Conservation (phyloP, 2,888 invertebrate species). For the Drosophila subsilvestris region DNA sequence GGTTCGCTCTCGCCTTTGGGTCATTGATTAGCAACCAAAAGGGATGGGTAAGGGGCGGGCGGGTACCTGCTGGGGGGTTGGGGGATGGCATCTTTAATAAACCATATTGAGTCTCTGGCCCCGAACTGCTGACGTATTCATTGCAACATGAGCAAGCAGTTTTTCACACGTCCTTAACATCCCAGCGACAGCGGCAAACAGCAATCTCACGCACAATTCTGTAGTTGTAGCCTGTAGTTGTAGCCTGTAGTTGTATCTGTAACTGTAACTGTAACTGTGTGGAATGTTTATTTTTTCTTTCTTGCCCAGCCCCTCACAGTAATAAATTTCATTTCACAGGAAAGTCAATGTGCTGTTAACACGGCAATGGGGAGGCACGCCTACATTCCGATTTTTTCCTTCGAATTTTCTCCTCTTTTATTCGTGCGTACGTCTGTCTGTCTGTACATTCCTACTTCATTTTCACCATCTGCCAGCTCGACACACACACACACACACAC, state of each 20-base stretch:
- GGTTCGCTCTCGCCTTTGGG: constrained; percentile 3
- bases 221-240: constrained; percentile 4
- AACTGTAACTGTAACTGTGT: constrained; percentile 17
- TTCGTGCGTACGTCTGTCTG: neutral
- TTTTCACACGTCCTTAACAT: constrained; percentile 57
- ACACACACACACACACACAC: constrained; percentile 21
- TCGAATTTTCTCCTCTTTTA: constrained; percentile 26
- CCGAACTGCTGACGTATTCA: constrained; percentile 57
- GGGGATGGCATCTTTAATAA: constrained; percentile 60
- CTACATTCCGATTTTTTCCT: constrained; percentile 9
- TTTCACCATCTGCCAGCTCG: constrained; percentile 33
- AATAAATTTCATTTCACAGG: constrained; percentile 71
- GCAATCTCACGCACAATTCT: constrained; percentile 10
- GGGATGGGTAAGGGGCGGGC: constrained; percentile 3
- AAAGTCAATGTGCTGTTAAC: constrained; percentile 68
- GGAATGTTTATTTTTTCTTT: constrained; percentile 33
- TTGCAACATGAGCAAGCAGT: constrained; percentile 51
- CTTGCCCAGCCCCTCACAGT: constrained; percentile 25
- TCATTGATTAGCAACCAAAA: constrained; percentile 57
- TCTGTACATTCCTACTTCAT: constrained; percentile 13
- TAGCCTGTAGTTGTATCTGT: constrained; percentile 8
- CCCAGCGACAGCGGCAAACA: constrained; percentile 30
- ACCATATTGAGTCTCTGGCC: constrained; percentile 50
- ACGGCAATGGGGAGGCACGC: constrained; percentile 44
- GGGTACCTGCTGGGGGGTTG: constrained; percentile 28